Conservation (phyloP, 53 echinoderm and acorn worm species). For the Astropecten irregularis region DNA sequence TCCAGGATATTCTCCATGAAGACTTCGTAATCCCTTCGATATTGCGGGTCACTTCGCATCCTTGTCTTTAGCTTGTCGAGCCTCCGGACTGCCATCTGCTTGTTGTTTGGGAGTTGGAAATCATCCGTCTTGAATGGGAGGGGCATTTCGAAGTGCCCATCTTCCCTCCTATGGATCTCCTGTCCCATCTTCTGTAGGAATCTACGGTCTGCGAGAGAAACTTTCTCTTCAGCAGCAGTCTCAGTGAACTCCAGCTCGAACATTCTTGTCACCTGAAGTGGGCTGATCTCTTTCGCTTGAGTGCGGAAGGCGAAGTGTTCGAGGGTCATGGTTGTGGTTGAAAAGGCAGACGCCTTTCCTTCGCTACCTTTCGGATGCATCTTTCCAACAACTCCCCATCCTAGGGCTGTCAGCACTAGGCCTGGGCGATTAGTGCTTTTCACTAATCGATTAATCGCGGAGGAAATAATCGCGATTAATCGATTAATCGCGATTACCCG, state of each 20-base stretch:
- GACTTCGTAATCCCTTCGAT: constrained; percentile 14
- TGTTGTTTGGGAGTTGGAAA: not conserved
- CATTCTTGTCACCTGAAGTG: constrained; percentile 26
- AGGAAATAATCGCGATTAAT: no score
- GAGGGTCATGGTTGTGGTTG: not conserved
- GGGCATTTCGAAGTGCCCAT: constrained; percentile 24
- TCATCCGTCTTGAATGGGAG: not conserved
- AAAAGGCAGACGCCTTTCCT: not conserved
- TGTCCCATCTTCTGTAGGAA: not conserved
- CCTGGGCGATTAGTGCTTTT: no score
- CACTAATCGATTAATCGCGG: no score
- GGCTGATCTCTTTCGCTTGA: constrained; percentile 9
- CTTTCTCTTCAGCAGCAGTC: not conserved
- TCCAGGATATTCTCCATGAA: not conserved
- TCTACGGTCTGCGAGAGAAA: constrained; percentile 24
- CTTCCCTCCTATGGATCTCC: not conserved
- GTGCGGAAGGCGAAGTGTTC: constrained; percentile 12
- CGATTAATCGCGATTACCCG: no score
- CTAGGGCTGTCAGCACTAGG: constrained; percentile 46
- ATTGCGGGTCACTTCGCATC: not conserved
- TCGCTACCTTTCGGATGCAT: not conserved
- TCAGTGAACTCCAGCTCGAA: constrained; percentile 35
- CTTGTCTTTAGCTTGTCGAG: not conserved
- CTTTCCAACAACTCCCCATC: constrained; percentile 60
- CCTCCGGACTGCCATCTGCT: not conserved